These are phyloP conservation scores for Kradibia gibbosae DNA, from an alignment of 1,140 invertebrate genomes.

Conservation along the genomic window DNA sequence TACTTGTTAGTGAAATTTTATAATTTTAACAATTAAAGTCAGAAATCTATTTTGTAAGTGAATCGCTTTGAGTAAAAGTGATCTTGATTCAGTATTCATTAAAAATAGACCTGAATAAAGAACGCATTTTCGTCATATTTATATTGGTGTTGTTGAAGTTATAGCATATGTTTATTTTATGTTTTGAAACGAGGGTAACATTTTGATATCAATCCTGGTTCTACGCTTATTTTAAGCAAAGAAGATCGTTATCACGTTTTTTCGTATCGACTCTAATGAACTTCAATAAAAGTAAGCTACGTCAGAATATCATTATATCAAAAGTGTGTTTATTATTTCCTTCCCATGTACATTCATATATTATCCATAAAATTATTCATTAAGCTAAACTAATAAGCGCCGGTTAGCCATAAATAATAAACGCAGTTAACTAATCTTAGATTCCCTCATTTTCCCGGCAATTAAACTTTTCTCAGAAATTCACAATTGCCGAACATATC, in stretches of 20 bases:
- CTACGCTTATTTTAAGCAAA: not conserved
- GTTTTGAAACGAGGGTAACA: not conserved
- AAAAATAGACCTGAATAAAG: not conserved
- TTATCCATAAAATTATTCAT: not conserved
- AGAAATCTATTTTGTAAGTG: not conserved
- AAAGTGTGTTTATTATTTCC: not conserved
- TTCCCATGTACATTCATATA: not conserved
- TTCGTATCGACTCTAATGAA: not conserved
- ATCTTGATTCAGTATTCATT: not conserved
- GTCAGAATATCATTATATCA: not conserved
- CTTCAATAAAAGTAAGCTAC: not conserved
- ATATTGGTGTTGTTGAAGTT: not conserved
- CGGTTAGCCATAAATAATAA: not conserved
- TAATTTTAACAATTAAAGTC: constrained; percentile 1
- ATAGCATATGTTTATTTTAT: not conserved
- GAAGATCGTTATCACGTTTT: not conserved
- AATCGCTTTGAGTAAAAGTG: not conserved
- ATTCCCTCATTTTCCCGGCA: not conserved
- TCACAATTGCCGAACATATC: not conserved
- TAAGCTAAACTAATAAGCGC: not conserved
- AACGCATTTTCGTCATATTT: not conserved
- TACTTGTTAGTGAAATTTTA: not conserved
- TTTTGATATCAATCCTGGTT: not conserved
- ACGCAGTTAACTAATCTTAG: not conserved
- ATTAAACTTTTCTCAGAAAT: constrained; percentile 13